Percentiles rank a stretch among this genome's conserved stretches.
Evolutionary conservation across 2,113 vertebrate species (phyloP).

Genomic region (Strix uralensis): DNA sequence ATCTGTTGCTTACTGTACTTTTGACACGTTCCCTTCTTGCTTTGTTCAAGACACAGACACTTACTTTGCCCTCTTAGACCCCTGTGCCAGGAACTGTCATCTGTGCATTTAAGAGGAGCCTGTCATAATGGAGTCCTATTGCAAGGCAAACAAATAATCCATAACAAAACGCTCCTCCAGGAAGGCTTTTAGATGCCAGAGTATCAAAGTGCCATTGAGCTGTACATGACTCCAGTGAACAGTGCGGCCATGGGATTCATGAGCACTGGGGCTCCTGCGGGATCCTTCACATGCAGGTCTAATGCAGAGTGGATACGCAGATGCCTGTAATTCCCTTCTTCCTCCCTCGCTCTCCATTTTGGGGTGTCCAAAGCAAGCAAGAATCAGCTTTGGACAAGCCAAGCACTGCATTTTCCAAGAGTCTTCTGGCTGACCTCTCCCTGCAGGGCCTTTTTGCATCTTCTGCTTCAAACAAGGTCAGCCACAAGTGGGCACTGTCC

Average conservation of each 20-base stretch:
- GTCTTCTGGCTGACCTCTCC: neutral
- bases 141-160: neutral
- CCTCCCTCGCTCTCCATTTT: neutral
- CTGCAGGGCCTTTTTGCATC: neutral
- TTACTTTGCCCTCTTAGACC: neutral
- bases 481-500: constrained; percentile 38
- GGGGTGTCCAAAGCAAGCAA: neutral
- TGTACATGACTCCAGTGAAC: neutral
- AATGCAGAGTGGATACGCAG: rapidly evolving
- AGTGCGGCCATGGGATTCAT: neutral
- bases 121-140: neutral
- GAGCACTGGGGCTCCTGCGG: neutral
- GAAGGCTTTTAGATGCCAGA: neutral
- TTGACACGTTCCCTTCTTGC: neutral
- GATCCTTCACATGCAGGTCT: rapidly evolving
- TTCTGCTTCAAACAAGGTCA: neutral
- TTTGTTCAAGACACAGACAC: neutral
- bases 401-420: neutral
- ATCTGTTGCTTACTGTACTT: neutral
- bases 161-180: neutral
- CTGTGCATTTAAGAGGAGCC: neutral
- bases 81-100: rapidly evolving
- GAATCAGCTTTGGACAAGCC: neutral
- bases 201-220: neutral
- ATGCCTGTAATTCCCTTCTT: neutral